These are phyloP conservation scores for Ephialtes manifestator DNA, from an alignment of 2,888 invertebrate species.

Conservation along the genomic window DNA sequence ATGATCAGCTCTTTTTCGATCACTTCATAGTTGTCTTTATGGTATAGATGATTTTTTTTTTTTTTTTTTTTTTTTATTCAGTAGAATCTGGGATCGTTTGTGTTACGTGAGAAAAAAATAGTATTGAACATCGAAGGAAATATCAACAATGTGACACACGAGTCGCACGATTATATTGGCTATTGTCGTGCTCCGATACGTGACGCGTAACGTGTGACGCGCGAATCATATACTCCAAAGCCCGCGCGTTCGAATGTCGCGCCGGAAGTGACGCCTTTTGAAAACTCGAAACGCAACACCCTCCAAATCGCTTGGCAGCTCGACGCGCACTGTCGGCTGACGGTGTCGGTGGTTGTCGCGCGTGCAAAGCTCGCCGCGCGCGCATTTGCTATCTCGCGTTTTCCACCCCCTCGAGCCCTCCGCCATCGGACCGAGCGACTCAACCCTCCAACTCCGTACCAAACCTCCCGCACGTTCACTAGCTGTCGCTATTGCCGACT, in stretches of 20 bases:
- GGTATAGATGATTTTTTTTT: not conserved
- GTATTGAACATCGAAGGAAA: conserved; percentile 3
- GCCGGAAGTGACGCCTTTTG: conserved; percentile 23
- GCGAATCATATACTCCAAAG: not conserved
- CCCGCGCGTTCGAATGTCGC: conserved; percentile 33
- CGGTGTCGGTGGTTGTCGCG: conserved; percentile 56
- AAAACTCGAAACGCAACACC: conserved; percentile 28
- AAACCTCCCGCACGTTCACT: not conserved
- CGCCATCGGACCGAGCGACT: not conserved
- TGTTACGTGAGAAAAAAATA: not conserved
- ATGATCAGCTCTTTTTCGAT: conserved; percentile 2
- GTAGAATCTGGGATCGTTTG: not conserved
- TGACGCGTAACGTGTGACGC: not conserved
- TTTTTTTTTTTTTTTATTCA: conserved; percentile 7
- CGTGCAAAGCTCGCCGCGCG: conserved; percentile 62
- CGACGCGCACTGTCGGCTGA: conserved; percentile 62
- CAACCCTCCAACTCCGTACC: conserved; percentile 14
- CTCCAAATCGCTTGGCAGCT: conserved; percentile 48
- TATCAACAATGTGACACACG: not conserved
- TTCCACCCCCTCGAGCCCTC: conserved; percentile 45
- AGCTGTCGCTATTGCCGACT: not conserved
- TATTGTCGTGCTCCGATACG: conserved; percentile 1
- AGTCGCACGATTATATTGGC: not conserved
- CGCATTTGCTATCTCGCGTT: conserved; percentile 58
- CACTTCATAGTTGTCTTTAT: conserved; percentile 32